Base-by-base conservation (phyloP, 2,797 vertebrate genomes). In the Vespertilio murinus region DNA sequence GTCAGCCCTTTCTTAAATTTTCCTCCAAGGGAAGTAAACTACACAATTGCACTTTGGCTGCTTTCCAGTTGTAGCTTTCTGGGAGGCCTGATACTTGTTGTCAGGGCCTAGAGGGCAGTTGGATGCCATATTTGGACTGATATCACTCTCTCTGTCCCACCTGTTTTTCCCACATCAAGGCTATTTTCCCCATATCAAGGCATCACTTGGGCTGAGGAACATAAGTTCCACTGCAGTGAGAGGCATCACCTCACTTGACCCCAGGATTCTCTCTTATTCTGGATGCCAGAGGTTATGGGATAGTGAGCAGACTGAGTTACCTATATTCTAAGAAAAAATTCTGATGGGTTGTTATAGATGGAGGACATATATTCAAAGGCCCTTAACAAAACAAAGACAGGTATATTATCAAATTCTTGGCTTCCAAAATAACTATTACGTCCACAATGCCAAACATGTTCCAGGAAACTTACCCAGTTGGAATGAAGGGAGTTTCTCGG, bases 61-160 rank as follows among this genome's bases (percentile, higher is more conserved):
- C 61, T 88, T 92, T 95, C 93, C 96, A 96, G 0, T 11, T 18
- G 30, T 33, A 35, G 59, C 88, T 91, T 61, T 93, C 92, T 95
- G 91, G 64, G 3, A 74, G 13, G 35, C 47, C 81, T 90, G 95
- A 93, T 96, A 95, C 7, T 61, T 90, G 47, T 83, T 75, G 45
- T 90, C 65, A 75, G 16, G 17, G 33, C 56, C 73, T 40, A 30
- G 25, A 88, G 52, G 79, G 45, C 35, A 18, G 77, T 33, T 49
- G n/a, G 80, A 23, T 82, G 80, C 28, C 23, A 1, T 23, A 40
- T 94, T 61, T 87, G 86, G 11, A 81, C 74, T 69, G 81, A 47
- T 96, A 94, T 74, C 86, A 47, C 28, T 22, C 61, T 33, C 3
- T 92, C 61, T 14, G n/a, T 33, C 28, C n/a, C 35, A 25, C 33